Conservation (phyloP, 1,140 invertebrate species). For the Drosophila santomea region DNA sequence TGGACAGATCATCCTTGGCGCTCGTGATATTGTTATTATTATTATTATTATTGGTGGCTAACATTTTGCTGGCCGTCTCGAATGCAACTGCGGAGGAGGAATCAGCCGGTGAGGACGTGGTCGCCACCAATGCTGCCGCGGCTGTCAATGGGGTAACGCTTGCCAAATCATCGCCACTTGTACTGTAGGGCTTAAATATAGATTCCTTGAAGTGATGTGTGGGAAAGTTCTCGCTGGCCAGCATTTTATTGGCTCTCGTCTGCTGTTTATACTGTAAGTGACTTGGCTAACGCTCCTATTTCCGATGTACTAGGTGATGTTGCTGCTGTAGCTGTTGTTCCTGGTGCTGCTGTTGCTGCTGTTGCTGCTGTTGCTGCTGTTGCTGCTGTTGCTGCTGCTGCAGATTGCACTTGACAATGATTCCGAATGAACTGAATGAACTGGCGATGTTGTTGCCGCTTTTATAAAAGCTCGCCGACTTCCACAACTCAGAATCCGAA, state of each 20-base stretch:
- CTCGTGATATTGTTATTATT: slow-evolving; percentile 42
- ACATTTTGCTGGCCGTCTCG: slow-evolving; percentile 62
- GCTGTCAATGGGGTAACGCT: slow-evolving; percentile 31
- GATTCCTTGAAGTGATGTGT: slow-evolving; percentile 77
- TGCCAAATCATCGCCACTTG: slow-evolving; percentile 69
- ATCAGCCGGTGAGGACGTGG: slow-evolving; percentile 62
- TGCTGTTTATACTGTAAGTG: slow-evolving; percentile 40
- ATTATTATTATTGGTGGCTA: slow-evolving; percentile 20
- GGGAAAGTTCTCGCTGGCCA: slow-evolving; percentile 77
- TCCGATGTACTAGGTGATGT: slow-evolving; percentile 2
- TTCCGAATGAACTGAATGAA: slow-evolving; percentile 76
- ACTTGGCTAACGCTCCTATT: slow-evolving; percentile 19
- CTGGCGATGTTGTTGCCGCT: slow-evolving; percentile 66
- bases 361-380: slow-evolving; percentile 16
- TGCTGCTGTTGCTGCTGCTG: slow-evolving; percentile 13
- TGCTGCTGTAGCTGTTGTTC: slow-evolving; percentile 14
- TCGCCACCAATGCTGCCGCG: slow-evolving; percentile 17
- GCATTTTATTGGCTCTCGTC: slow-evolving; percentile 71
- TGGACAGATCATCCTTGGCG: slow-evolving; percentile 46
- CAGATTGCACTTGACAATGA: slow-evolving; percentile 64
- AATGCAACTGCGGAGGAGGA: slow-evolving; percentile 37
- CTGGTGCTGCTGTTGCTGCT: slow-evolving; percentile 18
- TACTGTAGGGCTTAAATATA: slow-evolving; percentile 81
- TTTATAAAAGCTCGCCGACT: slow-evolving; percentile 72
- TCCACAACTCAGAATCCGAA: slow-evolving; percentile 34